Conservation (phyloP, 2,888 invertebrate genomes). For the Pristionchus mayeri region DNA sequence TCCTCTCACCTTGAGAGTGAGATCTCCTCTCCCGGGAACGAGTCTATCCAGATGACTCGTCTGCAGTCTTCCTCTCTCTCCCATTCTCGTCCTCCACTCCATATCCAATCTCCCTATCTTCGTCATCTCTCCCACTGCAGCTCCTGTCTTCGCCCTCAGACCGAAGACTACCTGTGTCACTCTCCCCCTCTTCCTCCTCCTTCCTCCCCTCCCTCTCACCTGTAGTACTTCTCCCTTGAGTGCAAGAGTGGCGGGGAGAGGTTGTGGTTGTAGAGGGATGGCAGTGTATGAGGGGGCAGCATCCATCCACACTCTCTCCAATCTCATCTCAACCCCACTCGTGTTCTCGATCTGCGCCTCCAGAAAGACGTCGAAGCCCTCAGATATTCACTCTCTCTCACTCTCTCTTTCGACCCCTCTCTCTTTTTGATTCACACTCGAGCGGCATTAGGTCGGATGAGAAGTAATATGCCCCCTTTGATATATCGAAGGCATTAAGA, state of each 20-base stretch:
- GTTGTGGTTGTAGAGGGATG: constrained; percentile 77
- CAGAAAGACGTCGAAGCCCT: constrained; percentile 84
- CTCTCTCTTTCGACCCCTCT: too few species aligned
- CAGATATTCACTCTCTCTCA: too few species aligned
- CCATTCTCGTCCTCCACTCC: constrained; percentile 96
- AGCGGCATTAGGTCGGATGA: too few species aligned
- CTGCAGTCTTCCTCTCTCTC: constrained; percentile 95
- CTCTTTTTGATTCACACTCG: too few species aligned
- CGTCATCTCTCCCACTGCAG: constrained; percentile 81
- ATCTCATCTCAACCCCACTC: constrained; percentile 90
- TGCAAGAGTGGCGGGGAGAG: background rate
- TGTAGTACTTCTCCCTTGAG: constrained; percentile 26
- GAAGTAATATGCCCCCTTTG: too few species aligned
- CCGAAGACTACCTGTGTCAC: constrained; percentile 71
- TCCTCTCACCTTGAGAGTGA: constrained; percentile 85
- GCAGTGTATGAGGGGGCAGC: constrained; percentile 89
- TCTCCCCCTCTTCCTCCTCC: background rate
- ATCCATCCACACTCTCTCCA: constrained; percentile 94
- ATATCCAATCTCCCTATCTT: constrained; percentile 97
- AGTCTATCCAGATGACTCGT: constrained; percentile 93
- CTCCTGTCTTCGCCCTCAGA: background rate
- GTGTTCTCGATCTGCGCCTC: constrained; percentile 92
- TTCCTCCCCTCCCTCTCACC: constrained; percentile 1
- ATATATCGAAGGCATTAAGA: too few species aligned
- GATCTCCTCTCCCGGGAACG: constrained; percentile 92